Evolutionary conservation across 2,888 invertebrate genomes (phyloP).

Genomic region (Sialis fuliginosa): DNA sequence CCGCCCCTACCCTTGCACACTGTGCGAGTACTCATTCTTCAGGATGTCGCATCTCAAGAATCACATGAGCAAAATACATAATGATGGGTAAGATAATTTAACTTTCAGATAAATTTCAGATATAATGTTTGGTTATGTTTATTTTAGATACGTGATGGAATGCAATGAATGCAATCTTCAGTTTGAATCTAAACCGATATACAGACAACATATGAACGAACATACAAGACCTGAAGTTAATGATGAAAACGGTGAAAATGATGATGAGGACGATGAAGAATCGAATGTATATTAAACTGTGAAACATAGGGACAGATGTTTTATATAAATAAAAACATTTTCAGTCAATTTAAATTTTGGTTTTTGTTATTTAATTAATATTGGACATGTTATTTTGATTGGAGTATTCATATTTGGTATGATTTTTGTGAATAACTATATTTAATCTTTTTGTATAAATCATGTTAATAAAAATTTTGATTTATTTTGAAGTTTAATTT

Average conservation of each 20-base stretch:
- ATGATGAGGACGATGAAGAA: background rate
- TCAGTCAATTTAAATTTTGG: too few species aligned
- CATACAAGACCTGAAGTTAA: background rate
- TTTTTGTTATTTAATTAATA: too few species aligned
- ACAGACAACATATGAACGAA: background rate
- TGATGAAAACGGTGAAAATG: background rate
- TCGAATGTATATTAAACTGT: background rate
- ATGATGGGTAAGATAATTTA: background rate
- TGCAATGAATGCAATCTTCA: slow-evolving; percentile 1
- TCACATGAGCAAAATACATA: slow-evolving; percentile 4
- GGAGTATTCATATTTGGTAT: too few species aligned
- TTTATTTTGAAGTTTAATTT: too few species aligned
- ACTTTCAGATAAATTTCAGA: too few species aligned
- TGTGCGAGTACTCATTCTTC: slow-evolving; percentile 4
- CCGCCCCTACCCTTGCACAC: slow-evolving; percentile 1
- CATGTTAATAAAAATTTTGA: too few species aligned
- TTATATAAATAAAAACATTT: background rate
- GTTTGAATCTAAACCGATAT: slow-evolving; percentile 1
- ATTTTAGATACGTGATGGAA: background rate
- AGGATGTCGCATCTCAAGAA: slow-evolving; percentile 3
- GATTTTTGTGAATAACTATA: too few species aligned
- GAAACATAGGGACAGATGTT: background rate
- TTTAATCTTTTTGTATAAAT: too few species aligned
- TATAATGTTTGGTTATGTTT: too few species aligned
- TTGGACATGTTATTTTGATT: too few species aligned